Base-by-base conservation (phyloP, 64 coral and sea anemone genomes). In the Porites australiensis region DNA sequence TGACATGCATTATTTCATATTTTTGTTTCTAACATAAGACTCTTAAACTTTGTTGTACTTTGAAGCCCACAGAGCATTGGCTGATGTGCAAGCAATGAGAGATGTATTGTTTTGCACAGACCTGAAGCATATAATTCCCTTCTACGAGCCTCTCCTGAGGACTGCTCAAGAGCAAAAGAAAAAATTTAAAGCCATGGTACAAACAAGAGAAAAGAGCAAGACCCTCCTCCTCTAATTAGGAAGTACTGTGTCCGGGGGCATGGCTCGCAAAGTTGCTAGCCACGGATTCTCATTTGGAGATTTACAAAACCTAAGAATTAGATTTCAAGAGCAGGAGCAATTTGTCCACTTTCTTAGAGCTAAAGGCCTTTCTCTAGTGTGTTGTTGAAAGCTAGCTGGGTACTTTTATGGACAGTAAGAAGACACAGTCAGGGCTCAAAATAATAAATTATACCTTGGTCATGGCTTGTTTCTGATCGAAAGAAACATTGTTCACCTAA, bases 131-230 rank as follows among this genome's bases (percentile, higher is more conserved):
- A 43, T 74, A 43, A 43, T 74, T 74, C 45, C 22, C 72, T 74
- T 11, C 72, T 74, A 74, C 45, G 73, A 76, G 73, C 73, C 73
- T 50, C 37, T 76, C 13, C 73, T 76, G 14, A 44, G 44, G 2
- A 76, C 73, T 76, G 73, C 73, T 76, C 73, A 50, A 50, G 73
- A 76, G 73, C 44, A 76, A 76, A 76, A 76, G 73, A 44, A 47
- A 76, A 76, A 76, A 13, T 76, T 43, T 47, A 76, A 76, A 76
- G 73, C 73, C 44, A 76, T 76, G 73, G 73, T 76, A 15, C 73
- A 76, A 47, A 76, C 73, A 49, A 76, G 73, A 49, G 73, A 76
- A 76, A 50, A 47, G 37, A 76, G 73, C 73, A 50, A 76, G 73
- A 50, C 73, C 44, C 73, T 71, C n/a, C 68, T 71, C 68, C 16